A percentile compares a stretch with the other conserved stretches of the same genome.
phyloP scores from a whole-genome alignment of 2,888 invertebrate species.

The Melitaea athalia region DNA sequence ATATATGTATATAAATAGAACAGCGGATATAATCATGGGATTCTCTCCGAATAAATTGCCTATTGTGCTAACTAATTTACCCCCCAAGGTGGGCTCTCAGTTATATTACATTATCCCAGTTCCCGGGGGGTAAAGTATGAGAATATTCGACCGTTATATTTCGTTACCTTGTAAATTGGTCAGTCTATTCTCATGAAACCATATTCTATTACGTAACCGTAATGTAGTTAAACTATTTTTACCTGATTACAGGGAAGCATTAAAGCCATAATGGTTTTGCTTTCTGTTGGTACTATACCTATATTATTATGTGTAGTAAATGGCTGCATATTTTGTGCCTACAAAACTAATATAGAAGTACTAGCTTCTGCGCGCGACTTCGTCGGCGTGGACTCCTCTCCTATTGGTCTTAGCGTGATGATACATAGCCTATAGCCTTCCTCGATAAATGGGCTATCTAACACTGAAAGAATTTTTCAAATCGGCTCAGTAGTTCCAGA shows the following conservation, averaged over 20 bases:
- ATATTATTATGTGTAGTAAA: neutral
- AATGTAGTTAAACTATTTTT: neutral
- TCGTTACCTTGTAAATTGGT: slow-evolving; percentile 9
- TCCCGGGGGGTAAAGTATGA: slow-evolving; percentile 21
- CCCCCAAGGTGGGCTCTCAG: slow-evolving; percentile 10
- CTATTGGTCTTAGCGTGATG: too few species aligned
- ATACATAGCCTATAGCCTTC: too few species aligned
- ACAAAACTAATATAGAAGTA: too few species aligned
- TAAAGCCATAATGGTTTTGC: neutral
- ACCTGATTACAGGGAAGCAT: neutral
- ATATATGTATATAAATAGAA: neutral
- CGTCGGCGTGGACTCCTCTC: too few species aligned
- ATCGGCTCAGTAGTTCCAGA: too few species aligned
- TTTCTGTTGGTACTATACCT: neutral
- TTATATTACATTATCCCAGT: slow-evolving; percentile 21
- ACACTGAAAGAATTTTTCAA: too few species aligned
- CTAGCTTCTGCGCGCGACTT: too few species aligned
- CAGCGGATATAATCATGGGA: neutral
- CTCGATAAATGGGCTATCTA: too few species aligned
- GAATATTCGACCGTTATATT: slow-evolving; percentile 2
- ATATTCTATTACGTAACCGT: neutral
- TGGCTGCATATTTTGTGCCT: too few species aligned
- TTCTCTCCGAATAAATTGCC: slow-evolving; percentile 16
- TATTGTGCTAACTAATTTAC: slow-evolving; percentile 24
- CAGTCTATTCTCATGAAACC: neutral